Evolutionary conservation across 2,113 vertebrate genomes (phyloP).

Genomic region (Catharus fuscescens): DNA sequence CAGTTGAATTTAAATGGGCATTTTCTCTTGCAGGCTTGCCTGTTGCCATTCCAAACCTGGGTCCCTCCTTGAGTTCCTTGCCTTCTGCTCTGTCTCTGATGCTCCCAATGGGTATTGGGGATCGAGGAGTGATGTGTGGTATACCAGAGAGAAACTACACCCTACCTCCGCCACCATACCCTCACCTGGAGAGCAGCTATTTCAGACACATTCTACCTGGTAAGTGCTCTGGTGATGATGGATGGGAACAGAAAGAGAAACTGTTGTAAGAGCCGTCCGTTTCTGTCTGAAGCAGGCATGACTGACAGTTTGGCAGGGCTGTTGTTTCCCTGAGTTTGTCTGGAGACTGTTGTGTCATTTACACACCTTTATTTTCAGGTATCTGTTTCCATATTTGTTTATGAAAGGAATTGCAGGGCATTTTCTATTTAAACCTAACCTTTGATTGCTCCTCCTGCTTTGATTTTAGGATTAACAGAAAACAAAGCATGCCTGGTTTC

Average conservation of each 20-base stretch:
- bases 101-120: slow-evolving; percentile 97
- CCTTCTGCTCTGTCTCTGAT: slow-evolving; percentile 96
- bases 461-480: not conserved
- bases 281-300: not conserved
- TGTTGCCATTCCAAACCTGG: slow-evolving; percentile 95
- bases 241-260: not conserved
- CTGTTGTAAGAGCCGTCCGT: not conserved
- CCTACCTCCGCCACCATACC: slow-evolving; percentile 94
- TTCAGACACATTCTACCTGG: slow-evolving; percentile 97
- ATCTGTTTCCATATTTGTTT: not conserved
- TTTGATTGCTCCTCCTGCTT: not conserved
- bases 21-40: slow-evolving; percentile 85
- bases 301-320: not conserved
- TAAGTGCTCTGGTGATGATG: slow-evolving; percentile 55
- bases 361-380: not conserved
- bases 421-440: not conserved
- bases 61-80: slow-evolving; percentile 91
- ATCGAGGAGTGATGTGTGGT: slow-evolving; percentile 97
- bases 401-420: not conserved
- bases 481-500: not conserved
- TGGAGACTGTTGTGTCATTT: not conserved
- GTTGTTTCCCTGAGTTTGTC: not conserved
- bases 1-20: not conserved
- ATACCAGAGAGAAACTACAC: slow-evolving; percentile 96
- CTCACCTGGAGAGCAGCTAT: slow-evolving; percentile 97